Percentiles rank a stretch among this genome's conserved stretches.
Evolutionary conservation across 2,113 vertebrate genomes (phyloP).

Genomic region (Toxotes chatareus): DNA sequence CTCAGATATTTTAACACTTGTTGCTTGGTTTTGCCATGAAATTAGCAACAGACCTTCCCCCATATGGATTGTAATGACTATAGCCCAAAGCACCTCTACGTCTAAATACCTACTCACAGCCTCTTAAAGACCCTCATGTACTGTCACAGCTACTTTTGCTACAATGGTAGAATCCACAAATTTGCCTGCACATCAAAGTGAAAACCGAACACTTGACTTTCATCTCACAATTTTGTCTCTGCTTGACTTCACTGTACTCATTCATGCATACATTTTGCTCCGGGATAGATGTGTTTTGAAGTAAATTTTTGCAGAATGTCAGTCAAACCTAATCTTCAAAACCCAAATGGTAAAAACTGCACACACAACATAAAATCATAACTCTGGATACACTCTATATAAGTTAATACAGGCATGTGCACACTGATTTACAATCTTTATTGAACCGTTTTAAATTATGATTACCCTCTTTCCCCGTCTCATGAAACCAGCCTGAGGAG

Average conservation of each 20-base stretch:
- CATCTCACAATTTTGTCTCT: constrained; percentile 13
- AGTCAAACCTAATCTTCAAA: constrained; percentile 12
- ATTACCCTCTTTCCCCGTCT: neutral
- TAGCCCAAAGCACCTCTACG: neutral
- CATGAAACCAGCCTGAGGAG: constrained; percentile 9
- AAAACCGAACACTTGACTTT: constrained; percentile 14
- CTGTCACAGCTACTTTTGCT: constrained; percentile 21
- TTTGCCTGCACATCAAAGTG: constrained; percentile 1
- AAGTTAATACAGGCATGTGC: neutral
- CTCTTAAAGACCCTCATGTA: neutral
- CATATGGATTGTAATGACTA: neutral
- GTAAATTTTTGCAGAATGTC: constrained; percentile 10
- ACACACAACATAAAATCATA: constrained; percentile 9
- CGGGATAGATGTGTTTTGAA: constrained; percentile 17
- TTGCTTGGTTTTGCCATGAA: neutral
- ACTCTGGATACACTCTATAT: neutral
- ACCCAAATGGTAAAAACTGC: neutral
- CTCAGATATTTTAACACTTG: neutral
- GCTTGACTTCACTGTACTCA: neutral
- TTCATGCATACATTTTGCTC: constrained; percentile 11
- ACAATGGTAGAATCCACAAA: neutral
- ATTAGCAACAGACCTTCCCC: neutral
- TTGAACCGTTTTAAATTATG: constrained; percentile 20
- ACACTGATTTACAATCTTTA: constrained; percentile 19
- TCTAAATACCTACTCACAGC: neutral